phyloP scores from a whole-genome alignment of 1,140 invertebrate species.

The Trichogramma pretiosum region DNA sequence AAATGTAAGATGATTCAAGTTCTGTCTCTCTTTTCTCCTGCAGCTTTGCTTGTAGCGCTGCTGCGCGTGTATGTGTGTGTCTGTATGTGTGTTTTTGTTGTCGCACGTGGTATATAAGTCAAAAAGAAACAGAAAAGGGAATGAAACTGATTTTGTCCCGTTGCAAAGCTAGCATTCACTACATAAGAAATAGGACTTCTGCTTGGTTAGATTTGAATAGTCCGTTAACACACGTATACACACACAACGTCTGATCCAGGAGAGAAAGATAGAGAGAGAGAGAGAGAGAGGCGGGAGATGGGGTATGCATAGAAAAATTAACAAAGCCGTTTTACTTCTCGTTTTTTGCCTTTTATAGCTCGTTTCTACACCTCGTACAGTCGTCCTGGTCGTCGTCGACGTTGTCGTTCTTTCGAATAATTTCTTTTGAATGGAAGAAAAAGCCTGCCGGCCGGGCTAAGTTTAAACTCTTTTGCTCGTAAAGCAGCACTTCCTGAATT shows the following conservation, averaged over 20 bases:
- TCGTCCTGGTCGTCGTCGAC: no score
- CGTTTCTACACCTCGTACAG: no score
- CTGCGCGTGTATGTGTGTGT: no score
- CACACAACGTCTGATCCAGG: no score
- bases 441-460: neutral
- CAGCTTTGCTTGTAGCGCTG: no score
- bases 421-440: neutral
- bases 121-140: no score
- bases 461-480: constrained; percentile 2
- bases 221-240: constrained; percentile 22
- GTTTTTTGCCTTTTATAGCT: constrained; percentile 19
- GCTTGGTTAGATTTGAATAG: constrained; percentile 33
- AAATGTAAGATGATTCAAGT: neutral
- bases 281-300: no score
- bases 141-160: constrained; percentile 17
- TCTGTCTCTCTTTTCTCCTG: neutral
- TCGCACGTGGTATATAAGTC: no score
- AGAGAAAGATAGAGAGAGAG: no score
- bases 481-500: neutral
- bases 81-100: no score
- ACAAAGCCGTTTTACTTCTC: constrained; percentile 30
- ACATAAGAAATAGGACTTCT: constrained; percentile 36
- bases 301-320: constrained; percentile 31
- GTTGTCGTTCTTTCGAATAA: constrained; percentile 21
- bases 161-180: no score